Conservation (phyloP, 2,888 invertebrate species). For the Platynereis dumerilii region DNA sequence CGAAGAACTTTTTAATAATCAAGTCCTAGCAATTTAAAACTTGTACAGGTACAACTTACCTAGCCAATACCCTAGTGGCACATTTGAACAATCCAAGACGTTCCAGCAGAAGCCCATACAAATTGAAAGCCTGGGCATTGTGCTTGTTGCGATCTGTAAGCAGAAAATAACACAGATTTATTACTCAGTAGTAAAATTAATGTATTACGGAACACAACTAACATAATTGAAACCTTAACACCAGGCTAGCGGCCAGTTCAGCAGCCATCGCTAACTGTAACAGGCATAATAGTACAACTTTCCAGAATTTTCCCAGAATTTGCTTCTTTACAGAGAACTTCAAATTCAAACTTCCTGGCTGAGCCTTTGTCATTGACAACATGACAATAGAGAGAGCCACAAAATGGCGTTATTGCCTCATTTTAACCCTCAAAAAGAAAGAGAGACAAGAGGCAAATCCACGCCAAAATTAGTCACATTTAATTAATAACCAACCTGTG, state of each 20-base stretch:
- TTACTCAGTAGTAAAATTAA: constrained; percentile 8
- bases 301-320: no score
- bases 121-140: constrained; percentile 75
- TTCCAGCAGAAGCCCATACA: constrained; percentile 77
- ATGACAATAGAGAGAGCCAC: no score
- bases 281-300: no score
- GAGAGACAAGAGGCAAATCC: no score
- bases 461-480: no score
- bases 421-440: no score
- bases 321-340: no score
- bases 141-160: constrained; percentile 68
- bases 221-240: not conserved
- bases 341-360: no score
- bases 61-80: constrained; percentile 66
- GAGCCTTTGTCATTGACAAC: no score
- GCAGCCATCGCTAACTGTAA: no score
- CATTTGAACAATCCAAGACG: constrained; percentile 68
- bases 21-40: not conserved
- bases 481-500: constrained; percentile 65
- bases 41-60: constrained; percentile 15
- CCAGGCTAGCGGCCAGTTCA: no score
- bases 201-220: not conserved
- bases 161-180: constrained; percentile 6
- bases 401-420: no score
- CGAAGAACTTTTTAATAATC: not conserved